phyloP scores from a whole-genome alignment of 2,888 invertebrate genomes.

The Oeneis ivallda region DNA sequence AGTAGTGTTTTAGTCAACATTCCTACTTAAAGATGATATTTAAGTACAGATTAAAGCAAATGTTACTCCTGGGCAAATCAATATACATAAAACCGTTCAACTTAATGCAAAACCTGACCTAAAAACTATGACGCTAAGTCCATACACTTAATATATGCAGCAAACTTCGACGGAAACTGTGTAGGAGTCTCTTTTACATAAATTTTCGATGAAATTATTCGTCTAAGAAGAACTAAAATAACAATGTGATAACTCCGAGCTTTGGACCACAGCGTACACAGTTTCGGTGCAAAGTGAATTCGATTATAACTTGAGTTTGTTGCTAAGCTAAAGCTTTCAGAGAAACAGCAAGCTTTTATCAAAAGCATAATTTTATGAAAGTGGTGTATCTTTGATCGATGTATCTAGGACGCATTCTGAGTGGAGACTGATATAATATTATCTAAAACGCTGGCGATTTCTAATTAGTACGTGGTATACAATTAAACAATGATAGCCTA shows the following conservation, averaged over 20 bases:
- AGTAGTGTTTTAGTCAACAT: too few species aligned
- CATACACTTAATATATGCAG: conserved; percentile 23
- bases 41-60: too few species aligned
- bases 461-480: too few species aligned
- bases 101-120: conserved; percentile 23
- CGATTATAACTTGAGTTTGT: conserved; percentile 9
- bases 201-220: conserved; percentile 25
- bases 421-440: too few species aligned
- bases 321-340: neutral
- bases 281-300: conserved; percentile 13
- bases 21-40: too few species aligned
- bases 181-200: conserved; percentile 26
- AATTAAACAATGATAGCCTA: too few species aligned
- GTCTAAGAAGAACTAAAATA: conserved; percentile 21
- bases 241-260: conserved; percentile 16
- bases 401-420: too few species aligned
- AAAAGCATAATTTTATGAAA: neutral
- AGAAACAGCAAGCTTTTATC: neutral
- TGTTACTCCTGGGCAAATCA: too few species aligned
- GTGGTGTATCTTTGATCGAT: too few species aligned
- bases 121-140: conserved; percentile 16
- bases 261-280: neutral
- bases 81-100: neutral
- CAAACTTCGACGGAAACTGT: conserved; percentile 24
- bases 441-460: too few species aligned